Base-by-base conservation (phyloP, 1,140 invertebrate genomes). In the Nasonia longicornis region DNA sequence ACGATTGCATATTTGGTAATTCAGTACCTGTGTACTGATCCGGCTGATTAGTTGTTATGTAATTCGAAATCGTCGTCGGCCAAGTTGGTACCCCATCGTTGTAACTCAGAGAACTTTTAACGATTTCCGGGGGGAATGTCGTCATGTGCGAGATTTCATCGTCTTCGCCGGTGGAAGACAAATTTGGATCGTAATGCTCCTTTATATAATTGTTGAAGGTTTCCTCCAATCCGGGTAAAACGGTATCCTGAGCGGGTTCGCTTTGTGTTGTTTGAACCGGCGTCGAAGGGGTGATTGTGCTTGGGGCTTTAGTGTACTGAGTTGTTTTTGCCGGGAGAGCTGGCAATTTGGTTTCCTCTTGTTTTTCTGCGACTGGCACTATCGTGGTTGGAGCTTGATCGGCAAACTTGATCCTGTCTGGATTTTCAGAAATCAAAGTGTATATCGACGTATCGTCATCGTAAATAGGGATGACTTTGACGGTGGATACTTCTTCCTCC, bases 391-490 rank as follows among this genome's bases (percentile, higher is more conserved):
- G 26, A 52, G 11, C 0, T 3, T 26, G 16, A 58, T 58, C 22
- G 20, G 64, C 64, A 2, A 67, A 58, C 20, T 58, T 52, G 22
- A 70, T n/a, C 38, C 52, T 69, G 42, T 52, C 58, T 52, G 48
- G n/a, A 38, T 64, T 45, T 10, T 42, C 42, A 16, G 42, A 67
- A 0, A 75, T 35, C 64, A 81, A 66, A 52, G 63, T 75, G 52
- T 82, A 82, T 10, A 75, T 75, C 2, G 48, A 48, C 6, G 66
- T 76, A n/a, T 77, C 82, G 10, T 83, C 82, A 29, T 83, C 82
- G 16, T 83, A 83, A 11, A 83, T 63, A 11, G 82, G 82, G 26
- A 83, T 83, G 20, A 83, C 82, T 80, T 83, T 83, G 12, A 83
- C 42, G 7, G 83, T 84, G 10, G 83, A 81, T 12, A 31, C 10